These are phyloP conservation scores for Amiota mariae DNA, from an alignment of 2,888 invertebrate species.

Conservation along the genomic window DNA sequence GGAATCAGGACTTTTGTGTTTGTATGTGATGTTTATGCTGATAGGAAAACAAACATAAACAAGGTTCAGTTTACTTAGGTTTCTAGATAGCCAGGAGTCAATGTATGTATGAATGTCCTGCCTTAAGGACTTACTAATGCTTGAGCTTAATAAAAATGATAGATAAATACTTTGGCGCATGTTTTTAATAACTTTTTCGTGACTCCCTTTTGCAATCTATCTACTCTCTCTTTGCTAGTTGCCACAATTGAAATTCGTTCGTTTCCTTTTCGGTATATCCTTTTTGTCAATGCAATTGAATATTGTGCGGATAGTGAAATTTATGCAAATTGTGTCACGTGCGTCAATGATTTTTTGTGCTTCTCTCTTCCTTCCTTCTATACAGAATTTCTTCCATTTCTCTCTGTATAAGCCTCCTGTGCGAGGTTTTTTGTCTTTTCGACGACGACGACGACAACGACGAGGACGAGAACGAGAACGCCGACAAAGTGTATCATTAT, in stretches of 20 bases:
- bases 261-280: conserved; percentile 41
- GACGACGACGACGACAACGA: conserved; percentile 25
- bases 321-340: conserved; percentile 72
- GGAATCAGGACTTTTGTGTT: not conserved
- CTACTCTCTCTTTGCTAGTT: conserved; percentile 31
- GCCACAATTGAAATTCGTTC: conserved; percentile 67
- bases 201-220: too few species aligned
- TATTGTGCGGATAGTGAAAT: conserved; percentile 51
- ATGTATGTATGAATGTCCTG: conserved; percentile 16
- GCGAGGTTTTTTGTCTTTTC: not conserved
- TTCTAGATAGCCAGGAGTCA: not conserved
- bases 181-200: conserved; percentile 1
- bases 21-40: not conserved
- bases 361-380: not conserved
- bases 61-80: not conserved
- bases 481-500: conserved; percentile 73
- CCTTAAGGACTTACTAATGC: not conserved
- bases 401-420: not conserved
- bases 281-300: conserved; percentile 17
- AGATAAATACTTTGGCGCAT: not conserved
- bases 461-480: too few species aligned
- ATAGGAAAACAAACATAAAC: not conserved
- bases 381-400: not conserved
- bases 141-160: not conserved
- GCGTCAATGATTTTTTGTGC: conserved; percentile 63